These are phyloP conservation scores for Baryphthengus martii DNA, from an alignment of 2,113 vertebrate species.

Conservation along the genomic window DNA sequence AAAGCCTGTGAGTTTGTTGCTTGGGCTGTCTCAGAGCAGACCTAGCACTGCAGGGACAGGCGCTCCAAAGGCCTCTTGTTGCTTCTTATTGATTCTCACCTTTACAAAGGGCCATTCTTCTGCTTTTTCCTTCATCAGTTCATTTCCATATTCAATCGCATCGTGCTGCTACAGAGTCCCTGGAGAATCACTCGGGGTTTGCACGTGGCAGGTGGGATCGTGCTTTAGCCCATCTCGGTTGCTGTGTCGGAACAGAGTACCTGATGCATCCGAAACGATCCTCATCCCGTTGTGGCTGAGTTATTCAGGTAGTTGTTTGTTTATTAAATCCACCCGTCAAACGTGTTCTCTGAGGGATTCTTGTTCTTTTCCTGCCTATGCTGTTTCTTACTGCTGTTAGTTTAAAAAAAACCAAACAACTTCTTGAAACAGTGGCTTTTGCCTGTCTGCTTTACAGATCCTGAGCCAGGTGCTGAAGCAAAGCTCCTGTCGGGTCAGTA, in stretches of 20 bases:
- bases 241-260: background rate
- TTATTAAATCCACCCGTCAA: background rate
- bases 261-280: background rate
- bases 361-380: background rate
- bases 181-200: background rate
- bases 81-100: background rate
- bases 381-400: background rate
- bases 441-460: background rate
- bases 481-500: background rate
- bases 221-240: background rate
- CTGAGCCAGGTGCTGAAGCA: background rate
- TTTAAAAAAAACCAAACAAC: too few relatives aligned
- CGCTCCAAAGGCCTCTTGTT: background rate
- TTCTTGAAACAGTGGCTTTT: background rate
- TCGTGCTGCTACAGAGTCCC: background rate
- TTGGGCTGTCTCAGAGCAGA: rapidly evolving
- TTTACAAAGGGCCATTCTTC: too few relatives aligned
- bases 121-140: background rate
- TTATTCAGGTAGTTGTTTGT: background rate
- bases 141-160: background rate
- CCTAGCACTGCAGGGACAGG: background rate
- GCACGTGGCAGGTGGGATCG: background rate
- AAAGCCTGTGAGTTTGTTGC: background rate
- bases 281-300: too few relatives aligned
- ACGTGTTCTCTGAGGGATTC: background rate